Percentiles rank a stretch among this genome's conserved stretches.
Conservation (phyloP, 2,888 invertebrate genomes). For the Pheosia tremula region DNA sequence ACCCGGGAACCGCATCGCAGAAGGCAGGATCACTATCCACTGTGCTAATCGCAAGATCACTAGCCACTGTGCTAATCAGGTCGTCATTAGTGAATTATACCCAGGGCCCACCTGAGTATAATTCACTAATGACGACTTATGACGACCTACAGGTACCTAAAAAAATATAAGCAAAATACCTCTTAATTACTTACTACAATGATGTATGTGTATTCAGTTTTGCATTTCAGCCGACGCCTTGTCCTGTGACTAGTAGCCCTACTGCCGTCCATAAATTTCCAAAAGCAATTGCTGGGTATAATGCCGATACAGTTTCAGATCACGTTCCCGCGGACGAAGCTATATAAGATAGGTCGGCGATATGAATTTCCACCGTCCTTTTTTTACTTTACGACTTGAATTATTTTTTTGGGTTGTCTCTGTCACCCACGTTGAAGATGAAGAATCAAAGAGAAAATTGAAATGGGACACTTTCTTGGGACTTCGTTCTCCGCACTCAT, state of each 20-base stretch:
- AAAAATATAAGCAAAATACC: too few species aligned
- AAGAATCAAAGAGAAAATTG: too few species aligned
- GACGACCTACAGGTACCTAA: too few species aligned
- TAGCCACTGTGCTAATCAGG: too few species aligned
- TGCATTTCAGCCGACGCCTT: background rate
- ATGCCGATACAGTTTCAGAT: constrained; percentile 53
- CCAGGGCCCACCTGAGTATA: too few species aligned
- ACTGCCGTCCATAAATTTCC: constrained; percentile 50
- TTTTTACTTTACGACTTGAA: constrained; percentile 29
- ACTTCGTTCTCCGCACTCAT: too few species aligned
- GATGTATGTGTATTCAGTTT: background rate
- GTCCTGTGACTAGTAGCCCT: background rate
- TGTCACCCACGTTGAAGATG: background rate
- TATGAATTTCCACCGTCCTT: constrained; percentile 41
- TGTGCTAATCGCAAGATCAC: too few species aligned
- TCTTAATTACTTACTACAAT: background rate
- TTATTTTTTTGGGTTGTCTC: constrained; percentile 17
- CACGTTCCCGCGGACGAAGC: constrained; percentile 40
- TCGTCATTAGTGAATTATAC: too few species aligned
- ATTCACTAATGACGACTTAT: too few species aligned
- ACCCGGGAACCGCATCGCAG: too few species aligned
- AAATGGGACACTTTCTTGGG: too few species aligned
- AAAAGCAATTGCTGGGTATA: constrained; percentile 43
- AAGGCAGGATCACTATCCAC: too few species aligned
- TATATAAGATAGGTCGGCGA: constrained; percentile 34